A percentile compares a stretch with the other conserved stretches of the same genome.
phyloP scores from a whole-genome alignment of 2,888 invertebrate genomes.

The Diploptera punctata region DNA sequence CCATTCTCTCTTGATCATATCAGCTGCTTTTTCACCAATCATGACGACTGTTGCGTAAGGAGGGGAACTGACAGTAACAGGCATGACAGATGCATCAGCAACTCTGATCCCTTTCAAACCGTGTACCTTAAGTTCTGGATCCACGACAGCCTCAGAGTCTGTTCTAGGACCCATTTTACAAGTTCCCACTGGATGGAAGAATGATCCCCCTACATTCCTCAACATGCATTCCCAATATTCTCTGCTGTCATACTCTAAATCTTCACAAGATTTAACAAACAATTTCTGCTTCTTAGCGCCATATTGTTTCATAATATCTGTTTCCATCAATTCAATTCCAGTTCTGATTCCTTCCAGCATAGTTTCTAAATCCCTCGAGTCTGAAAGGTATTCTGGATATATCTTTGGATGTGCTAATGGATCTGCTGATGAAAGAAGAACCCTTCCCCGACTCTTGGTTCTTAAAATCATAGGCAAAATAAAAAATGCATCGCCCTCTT shows the following conservation, averaged over 20 bases:
- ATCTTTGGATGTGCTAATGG: not conserved
- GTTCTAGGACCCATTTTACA: slow-evolving; percentile 28
- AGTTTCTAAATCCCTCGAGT: not conserved
- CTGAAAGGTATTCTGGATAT: not conserved
- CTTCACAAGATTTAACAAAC: not conserved
- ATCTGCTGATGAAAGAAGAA: not conserved
- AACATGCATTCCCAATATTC: not conserved
- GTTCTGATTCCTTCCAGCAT: not conserved
- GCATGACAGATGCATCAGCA: slow-evolving; percentile 26
- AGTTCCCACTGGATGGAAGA: not conserved
- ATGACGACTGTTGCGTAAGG: not conserved
- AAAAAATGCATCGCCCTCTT: not conserved
- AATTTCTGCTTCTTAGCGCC: not conserved
- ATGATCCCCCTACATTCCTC: not conserved
- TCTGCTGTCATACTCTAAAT: not conserved
- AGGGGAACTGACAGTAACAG: not conserved
- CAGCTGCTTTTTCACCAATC: not conserved
- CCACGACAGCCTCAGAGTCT: slow-evolving; percentile 19
- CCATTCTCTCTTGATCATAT: not conserved
- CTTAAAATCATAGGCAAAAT: not conserved
- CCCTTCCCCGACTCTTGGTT: not conserved
- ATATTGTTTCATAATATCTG: not conserved
- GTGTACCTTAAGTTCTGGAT: slow-evolving; percentile 3
- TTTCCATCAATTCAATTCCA: not conserved
- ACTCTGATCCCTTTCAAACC: slow-evolving; percentile 22